Base-by-base conservation (phyloP, 2,888 invertebrate species). In the Morinoia aosen region DNA sequence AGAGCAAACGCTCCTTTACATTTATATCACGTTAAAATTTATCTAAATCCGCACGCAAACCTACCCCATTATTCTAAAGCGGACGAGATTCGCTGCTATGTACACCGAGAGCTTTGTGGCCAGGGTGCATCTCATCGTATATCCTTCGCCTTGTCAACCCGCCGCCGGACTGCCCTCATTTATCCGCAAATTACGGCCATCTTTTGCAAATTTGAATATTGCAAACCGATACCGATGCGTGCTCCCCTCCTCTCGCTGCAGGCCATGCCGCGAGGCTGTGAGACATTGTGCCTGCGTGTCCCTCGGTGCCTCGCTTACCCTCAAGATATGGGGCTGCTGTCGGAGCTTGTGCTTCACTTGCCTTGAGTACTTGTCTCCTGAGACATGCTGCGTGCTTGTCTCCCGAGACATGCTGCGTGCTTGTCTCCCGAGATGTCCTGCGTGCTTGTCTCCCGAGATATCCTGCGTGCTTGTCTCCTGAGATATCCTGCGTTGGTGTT, bases 141-240 rank as follows among this genome's bases (percentile, higher is more conserved):
- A 76, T 76, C 76, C 76, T 76, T 76, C 76, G 10, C 25, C 76
- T 33, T 76, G 76, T 76, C 76, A 76, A 76, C 76, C 76, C 76
- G 2, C 8, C 76, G 76, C 76, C 76, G 76, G 25, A 33, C 25
- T 76, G 76, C 76, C 76, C 76, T 76, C 76, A 76, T 76, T 76
- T 76, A 76, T 76, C 48, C 57, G 58, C 33, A 93, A 93, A 93
- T 93, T 93, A 93, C 93, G 93, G 33, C 93, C 93, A 93, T 93
- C 93, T 93, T 93, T 93, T 57, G 57, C 57, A 57, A 57, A 93
- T 93, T 93, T 93, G 93, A 93, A 93, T 93, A 93, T 93, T 57
- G 93, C 57, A 93, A 93, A 93, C 93, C 93, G 93, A 93, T 93
- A 93, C 57, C 57, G 93, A 56, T 56, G 57, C 58, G 93, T 40